A percentile compares a stretch with the other conserved stretches of the same genome.
Evolutionary conservation across 2,113 vertebrate genomes (phyloP).

Genomic region (Otis tarda): DNA sequence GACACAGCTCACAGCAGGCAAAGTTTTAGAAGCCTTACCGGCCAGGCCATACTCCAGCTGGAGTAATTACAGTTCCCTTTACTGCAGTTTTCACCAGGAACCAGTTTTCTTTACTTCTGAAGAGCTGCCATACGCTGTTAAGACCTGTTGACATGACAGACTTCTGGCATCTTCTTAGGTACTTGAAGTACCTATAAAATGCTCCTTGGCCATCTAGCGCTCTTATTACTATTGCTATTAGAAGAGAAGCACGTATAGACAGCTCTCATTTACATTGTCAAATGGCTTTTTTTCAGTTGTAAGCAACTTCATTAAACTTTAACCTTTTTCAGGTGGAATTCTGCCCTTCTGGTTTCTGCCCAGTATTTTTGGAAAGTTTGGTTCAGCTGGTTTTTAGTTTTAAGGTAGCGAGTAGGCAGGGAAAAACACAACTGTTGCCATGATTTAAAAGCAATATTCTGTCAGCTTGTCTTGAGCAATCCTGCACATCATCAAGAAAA

Average conservation of each 20-base stretch:
- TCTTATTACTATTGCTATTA: neutral
- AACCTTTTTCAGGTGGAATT: neutral
- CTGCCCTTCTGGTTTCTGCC: neutral
- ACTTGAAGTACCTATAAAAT: neutral
- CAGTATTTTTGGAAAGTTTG: neutral
- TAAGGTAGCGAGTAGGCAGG: neutral
- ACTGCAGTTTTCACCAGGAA: neutral
- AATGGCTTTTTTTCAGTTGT: neutral
- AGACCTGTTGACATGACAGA: neutral
- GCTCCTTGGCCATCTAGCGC: neutral
- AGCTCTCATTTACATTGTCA: neutral
- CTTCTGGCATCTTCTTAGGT: neutral
- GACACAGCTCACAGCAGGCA: neutral
- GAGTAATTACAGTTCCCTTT: neutral
- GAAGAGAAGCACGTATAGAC: neutral
- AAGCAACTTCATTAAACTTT: neutral
- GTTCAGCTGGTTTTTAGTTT: conserved; percentile 15
- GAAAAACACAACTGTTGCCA: neutral
- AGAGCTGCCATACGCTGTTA: neutral
- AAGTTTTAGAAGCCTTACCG: neutral
- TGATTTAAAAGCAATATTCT: conserved; percentile 8
- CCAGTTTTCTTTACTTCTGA: neutral
- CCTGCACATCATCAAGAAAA: neutral
- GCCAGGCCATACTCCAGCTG: neutral
- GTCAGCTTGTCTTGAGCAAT: conserved; percentile 16